Base-by-base conservation (phyloP, 1,140 invertebrate genomes). In the Coenobita brevimanus region DNA sequence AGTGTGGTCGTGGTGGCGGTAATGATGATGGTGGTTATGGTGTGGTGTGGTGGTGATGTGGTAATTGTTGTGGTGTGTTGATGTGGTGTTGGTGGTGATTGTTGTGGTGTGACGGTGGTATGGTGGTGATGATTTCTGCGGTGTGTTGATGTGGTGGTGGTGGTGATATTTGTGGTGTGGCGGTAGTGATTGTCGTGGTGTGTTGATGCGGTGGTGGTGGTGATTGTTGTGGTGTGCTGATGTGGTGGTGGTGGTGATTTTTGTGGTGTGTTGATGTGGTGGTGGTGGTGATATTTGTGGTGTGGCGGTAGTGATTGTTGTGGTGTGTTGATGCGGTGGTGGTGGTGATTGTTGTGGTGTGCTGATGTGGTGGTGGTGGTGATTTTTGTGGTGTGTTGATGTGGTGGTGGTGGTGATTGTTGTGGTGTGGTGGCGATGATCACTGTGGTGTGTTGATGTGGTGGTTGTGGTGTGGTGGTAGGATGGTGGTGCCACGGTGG, bases 341-440 rank as follows among this genome's bases (percentile, higher is more conserved):
- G 17, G 46, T 50, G 46, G 46, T 50, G 46, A 17, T 50, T 6
- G 64, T 50, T 6, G 46, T 50, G 46, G 17, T 17, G 17, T 6
- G 6, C 6, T 6, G 6, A 17, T 50, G 46, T 50, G 46, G 64
- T 50, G 46, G 17, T 50, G 46, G 17, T 50, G 17, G 17, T 50
- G 17, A 8, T 50, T 8, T 6, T 6, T 50, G 46, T 8, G 46
- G 46, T n/a, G 64, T n/a, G 33, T 3, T 17, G 30, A 30, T 17
- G 69, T 73, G 69, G 38, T 73, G 69, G 30, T 73, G 69, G 69
- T 73, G 69, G 69, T 36, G 64, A 67, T 67, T 6, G 30, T 67
- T n/a, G 30, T 6, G n/a, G 6, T 4, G 30, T 67, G 64, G 21
- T 67, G 64, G 64, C n/a, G 30, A n/a, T 8, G n/a, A n/a, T n/a